A percentile compares a stretch with the other conserved stretches of the same genome.
Conservation (phyloP, 1,140 invertebrate genomes). For the Medauroidea extradentata region DNA sequence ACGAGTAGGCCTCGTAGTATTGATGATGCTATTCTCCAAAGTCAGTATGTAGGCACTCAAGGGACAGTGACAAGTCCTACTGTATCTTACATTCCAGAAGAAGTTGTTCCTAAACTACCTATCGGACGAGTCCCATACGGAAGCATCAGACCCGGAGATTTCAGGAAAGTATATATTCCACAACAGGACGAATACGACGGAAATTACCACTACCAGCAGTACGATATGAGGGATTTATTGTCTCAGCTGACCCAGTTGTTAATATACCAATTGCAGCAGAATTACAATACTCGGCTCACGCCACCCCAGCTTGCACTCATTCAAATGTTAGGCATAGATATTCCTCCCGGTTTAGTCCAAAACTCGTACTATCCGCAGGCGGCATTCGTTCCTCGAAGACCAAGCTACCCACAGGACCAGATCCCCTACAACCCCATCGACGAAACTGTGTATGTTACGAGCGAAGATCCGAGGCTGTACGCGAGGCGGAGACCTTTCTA, state of each 20-base stretch:
- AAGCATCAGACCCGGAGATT: not conserved
- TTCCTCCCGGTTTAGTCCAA: not conserved
- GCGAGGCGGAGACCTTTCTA: not conserved
- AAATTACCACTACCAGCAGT: not conserved
- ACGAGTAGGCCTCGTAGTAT: not conserved
- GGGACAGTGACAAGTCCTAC: not conserved
- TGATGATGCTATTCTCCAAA: not conserved
- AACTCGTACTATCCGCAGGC: not conserved
- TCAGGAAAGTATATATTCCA: not conserved
- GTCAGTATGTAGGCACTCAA: not conserved
- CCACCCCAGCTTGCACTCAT: constrained; percentile 5
- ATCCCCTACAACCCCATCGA: not conserved
- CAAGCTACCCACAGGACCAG: not conserved
- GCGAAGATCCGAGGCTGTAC: not conserved
- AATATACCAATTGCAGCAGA: not conserved
- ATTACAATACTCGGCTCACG: not conserved
- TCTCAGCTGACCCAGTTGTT: not conserved
- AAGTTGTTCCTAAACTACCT: not conserved
- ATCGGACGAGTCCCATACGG: not conserved
- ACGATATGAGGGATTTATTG: not conserved
- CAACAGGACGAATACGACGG: not conserved
- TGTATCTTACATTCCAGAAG: not conserved
- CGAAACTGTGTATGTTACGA: not conserved
- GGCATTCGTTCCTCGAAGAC: not conserved
- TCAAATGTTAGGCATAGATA: constrained; percentile 1